Evolutionary conservation across 2,888 invertebrate genomes (phyloP).

Genomic region (Helleia helle): DNA sequence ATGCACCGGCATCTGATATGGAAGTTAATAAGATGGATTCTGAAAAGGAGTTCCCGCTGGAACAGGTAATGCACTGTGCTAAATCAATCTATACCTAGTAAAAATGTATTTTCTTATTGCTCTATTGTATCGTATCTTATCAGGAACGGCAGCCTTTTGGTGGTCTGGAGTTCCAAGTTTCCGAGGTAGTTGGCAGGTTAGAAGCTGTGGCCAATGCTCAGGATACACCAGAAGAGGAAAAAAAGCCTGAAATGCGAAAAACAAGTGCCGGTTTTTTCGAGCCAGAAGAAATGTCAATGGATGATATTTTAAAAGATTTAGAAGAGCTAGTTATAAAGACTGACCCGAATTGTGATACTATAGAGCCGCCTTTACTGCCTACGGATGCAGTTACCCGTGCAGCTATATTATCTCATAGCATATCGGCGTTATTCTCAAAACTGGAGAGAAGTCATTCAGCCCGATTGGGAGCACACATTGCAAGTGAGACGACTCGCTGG

Average conservation of each 20-base stretch:
- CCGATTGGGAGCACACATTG: slow-evolving; percentile 85
- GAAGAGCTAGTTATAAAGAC: slow-evolving; percentile 76
- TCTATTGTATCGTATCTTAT: slow-evolving; percentile 30
- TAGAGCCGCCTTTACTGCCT: slow-evolving; percentile 75
- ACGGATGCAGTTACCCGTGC: slow-evolving; percentile 75
- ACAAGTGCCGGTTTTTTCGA: slow-evolving; percentile 69
- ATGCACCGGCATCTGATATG: slow-evolving; percentile 49
- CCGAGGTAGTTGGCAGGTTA: slow-evolving; percentile 80
- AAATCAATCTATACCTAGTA: slow-evolving; percentile 11
- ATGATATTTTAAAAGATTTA: slow-evolving; percentile 75
- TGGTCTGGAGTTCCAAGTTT: slow-evolving; percentile 81
- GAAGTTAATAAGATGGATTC: slow-evolving; percentile 47
- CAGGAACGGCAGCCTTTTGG: slow-evolving; percentile 78
- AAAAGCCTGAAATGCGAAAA: slow-evolving; percentile 55
- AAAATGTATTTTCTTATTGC: too few species aligned
- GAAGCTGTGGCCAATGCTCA: slow-evolving; percentile 76
- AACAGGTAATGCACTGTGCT: slow-evolving; percentile 37
- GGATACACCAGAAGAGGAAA: slow-evolving; percentile 52
- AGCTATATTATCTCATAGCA: slow-evolving; percentile 87
- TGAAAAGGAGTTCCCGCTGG: slow-evolving; percentile 33
- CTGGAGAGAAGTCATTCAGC: slow-evolving; percentile 85
- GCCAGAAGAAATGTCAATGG: slow-evolving; percentile 72
- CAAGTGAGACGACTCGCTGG: slow-evolving; percentile 91
- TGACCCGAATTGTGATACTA: slow-evolving; percentile 76
- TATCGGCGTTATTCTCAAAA: slow-evolving; percentile 90